Conservation (phyloP, 1,140 invertebrate genomes). For the Mylabris phalerata region DNA sequence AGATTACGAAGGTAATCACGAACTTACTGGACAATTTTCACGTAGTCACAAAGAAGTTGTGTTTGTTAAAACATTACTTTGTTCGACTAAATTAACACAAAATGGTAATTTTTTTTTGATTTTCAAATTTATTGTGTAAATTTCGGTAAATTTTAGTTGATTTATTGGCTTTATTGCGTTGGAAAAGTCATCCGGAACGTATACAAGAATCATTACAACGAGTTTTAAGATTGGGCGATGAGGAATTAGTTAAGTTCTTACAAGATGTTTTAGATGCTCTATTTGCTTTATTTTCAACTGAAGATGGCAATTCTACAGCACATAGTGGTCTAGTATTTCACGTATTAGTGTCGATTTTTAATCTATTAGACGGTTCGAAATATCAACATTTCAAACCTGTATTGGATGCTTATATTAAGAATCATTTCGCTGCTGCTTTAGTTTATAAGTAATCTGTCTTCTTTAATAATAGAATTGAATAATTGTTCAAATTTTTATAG, state of each 20-base stretch:
- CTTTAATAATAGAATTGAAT: no score
- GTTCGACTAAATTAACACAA: constrained; percentile 92
- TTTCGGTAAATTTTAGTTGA: constrained; percentile 47
- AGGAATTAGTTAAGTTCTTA: constrained; percentile 94
- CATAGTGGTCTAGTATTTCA: constrained; percentile 60
- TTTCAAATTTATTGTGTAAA: no score
- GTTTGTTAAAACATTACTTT: constrained; percentile 75
- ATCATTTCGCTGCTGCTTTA: constrained; percentile 90
- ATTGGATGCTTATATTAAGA: constrained; percentile 91
- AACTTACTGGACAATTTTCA: constrained; percentile 53
- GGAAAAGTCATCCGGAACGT: constrained; percentile 79
- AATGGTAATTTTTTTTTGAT: constrained; percentile 47
- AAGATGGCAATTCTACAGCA: constrained; percentile 74
- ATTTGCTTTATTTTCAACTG: constrained; percentile 90
- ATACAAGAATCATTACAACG: constrained; percentile 78
- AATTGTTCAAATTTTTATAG: no score
- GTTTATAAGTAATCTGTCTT: constrained; percentile 65
- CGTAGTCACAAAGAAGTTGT: constrained; percentile 79
- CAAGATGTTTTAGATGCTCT: constrained; percentile 93
- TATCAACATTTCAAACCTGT: constrained; percentile 95
- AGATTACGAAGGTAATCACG: constrained; percentile 50
- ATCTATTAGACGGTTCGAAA: constrained; percentile 82
- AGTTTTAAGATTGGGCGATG: constrained; percentile 70
- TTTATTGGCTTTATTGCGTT: constrained; percentile 80
- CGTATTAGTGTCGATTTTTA: constrained; percentile 83